A percentile compares a stretch with the other conserved stretches of the same genome.
These are phyloP conservation scores for Pterocles burchelli DNA, from an alignment of 2,113 vertebrate genomes.

Conservation along the genomic window DNA sequence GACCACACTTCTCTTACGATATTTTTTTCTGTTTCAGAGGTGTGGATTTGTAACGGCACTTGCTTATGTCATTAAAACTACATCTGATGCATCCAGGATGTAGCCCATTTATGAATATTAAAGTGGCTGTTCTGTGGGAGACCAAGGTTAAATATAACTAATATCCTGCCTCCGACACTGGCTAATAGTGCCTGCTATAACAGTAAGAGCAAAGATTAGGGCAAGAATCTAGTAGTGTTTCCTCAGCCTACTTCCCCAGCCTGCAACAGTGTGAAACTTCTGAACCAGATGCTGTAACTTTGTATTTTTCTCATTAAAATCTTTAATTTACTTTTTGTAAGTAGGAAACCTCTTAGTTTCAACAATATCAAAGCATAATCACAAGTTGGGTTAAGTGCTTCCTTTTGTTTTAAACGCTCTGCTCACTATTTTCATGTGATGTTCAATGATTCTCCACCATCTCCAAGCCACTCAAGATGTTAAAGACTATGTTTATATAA, in stretches of 20 bases:
- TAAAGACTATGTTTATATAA: background rate
- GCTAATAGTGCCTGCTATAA: background rate
- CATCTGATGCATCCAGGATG: background rate
- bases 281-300: background rate
- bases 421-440: background rate
- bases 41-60: background rate
- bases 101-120: background rate
- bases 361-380: background rate
- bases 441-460: background rate
- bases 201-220: background rate
- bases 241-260: background rate
- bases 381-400: background rate
- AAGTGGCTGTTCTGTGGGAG: background rate
- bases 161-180: background rate
- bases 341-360: background rate
- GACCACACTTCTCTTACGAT: background rate
- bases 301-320: background rate
- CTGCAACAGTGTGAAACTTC: background rate
- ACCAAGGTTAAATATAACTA: background rate
- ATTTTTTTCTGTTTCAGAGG: background rate
- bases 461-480: background rate
- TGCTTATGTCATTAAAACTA: background rate
- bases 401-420: background rate
- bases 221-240: background rate
- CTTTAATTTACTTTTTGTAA: background rate